Evolutionary conservation across 64 coral and sea anemone species (phyloP).

Genomic region (Cladopsammia gracilis): DNA sequence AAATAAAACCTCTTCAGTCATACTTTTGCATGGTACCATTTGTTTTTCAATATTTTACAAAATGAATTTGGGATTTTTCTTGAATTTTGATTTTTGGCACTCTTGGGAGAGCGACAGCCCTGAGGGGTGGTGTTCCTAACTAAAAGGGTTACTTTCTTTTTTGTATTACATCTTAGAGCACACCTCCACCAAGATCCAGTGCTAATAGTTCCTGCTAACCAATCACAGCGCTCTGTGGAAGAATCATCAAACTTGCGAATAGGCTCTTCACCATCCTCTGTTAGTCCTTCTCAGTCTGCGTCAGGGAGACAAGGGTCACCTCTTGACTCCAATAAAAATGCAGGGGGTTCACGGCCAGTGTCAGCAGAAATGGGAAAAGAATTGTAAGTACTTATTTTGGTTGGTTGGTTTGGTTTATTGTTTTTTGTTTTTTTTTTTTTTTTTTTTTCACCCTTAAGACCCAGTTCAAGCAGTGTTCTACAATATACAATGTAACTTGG

Average conservation of each 20-base stretch:
- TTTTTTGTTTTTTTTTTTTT: neutral
- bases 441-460: too few relatives aligned
- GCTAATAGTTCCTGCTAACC: neutral
- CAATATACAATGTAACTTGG: too few relatives aligned
- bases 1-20: too few relatives aligned
- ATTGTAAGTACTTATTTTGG: slow-evolving; percentile 69
- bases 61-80: too few relatives aligned
- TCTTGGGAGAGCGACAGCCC: too few relatives aligned
- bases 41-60: too few relatives aligned
- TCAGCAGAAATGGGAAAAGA: slow-evolving; percentile 89
- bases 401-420: too few relatives aligned
- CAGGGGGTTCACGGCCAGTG: slow-evolving; percentile 67
- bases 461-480: too few relatives aligned
- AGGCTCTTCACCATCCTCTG: neutral
- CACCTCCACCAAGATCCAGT: neutral
- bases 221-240: neutral
- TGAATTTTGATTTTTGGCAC: too few relatives aligned
- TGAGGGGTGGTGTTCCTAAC: neutral
- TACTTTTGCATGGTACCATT: too few relatives aligned
- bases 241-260: neutral
- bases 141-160: too few relatives aligned
- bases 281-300: neutral
- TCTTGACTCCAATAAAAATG: neutral
- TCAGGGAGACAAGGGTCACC: neutral
- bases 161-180: neutral